These are phyloP conservation scores for Hydrotaea diabolus DNA, from an alignment of 2,888 invertebrate genomes.

Conservation along the genomic window DNA sequence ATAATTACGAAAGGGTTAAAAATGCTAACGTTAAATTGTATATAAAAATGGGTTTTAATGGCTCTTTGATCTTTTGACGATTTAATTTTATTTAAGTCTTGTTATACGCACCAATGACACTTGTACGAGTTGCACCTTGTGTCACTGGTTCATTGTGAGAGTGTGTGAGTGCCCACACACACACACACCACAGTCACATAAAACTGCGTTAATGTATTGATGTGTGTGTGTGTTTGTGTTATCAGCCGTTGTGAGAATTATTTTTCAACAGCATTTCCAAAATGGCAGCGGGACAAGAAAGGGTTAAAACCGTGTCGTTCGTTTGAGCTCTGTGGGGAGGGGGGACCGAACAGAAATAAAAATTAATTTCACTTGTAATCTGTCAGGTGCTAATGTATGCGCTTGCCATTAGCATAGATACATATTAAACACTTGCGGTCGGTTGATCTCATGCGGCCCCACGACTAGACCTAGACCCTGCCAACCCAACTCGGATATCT, in stretches of 20 bases:
- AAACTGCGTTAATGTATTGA: background rate
- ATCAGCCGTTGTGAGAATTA: slow-evolving; percentile 34
- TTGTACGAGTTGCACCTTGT: slow-evolving; percentile 58
- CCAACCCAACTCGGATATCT: slow-evolving; percentile 10
- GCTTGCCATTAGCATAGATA: slow-evolving; percentile 63
- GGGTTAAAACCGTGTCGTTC: slow-evolving; percentile 49
- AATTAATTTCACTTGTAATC: slow-evolving; percentile 63
- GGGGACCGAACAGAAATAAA: slow-evolving; percentile 30
- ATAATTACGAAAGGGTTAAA: slow-evolving; percentile 59
- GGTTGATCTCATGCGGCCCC: background rate
- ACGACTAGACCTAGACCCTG: background rate
- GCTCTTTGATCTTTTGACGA: slow-evolving; percentile 56
- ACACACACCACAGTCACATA: no score
- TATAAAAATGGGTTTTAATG: slow-evolving; percentile 55
- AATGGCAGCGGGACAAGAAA: slow-evolving; percentile 44
- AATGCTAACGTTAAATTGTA: slow-evolving; percentile 59
- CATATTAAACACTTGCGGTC: slow-evolving; percentile 46
- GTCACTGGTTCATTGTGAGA: slow-evolving; percentile 9
- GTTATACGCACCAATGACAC: slow-evolving; percentile 56
- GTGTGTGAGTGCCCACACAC: slow-evolving; percentile 3
- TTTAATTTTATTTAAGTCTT: slow-evolving; percentile 57
- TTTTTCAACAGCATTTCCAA: slow-evolving; percentile 24
- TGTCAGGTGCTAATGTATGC: slow-evolving; percentile 71
- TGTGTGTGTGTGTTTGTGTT: slow-evolving; percentile 4
- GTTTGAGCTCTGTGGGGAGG: slow-evolving; percentile 40